Conservation (phyloP, 2,113 vertebrate genomes). For the Gobius niger region DNA sequence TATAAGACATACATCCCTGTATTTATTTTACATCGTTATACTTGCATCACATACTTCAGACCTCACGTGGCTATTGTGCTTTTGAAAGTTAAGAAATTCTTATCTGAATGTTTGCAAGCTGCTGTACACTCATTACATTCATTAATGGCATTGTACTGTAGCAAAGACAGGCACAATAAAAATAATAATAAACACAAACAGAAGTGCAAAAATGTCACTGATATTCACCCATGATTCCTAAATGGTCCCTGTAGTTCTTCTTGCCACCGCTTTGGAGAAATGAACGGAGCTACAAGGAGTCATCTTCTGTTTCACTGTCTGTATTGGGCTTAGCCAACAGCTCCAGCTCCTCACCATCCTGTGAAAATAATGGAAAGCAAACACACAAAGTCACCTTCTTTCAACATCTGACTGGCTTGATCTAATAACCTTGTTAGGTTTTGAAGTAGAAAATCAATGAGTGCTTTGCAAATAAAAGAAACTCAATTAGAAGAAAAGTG, state of each 20-base stretch:
- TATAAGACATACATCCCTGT: background rate
- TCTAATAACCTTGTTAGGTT: slow-evolving; percentile 31
- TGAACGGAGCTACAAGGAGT: slow-evolving; percentile 71
- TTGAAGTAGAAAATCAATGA: slow-evolving; percentile 5
- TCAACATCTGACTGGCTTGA: slow-evolving; percentile 8
- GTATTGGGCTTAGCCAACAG: slow-evolving; percentile 85
- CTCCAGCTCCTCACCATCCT: slow-evolving; percentile 96
- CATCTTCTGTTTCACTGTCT: slow-evolving; percentile 90
- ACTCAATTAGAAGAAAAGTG: slow-evolving; percentile 41
- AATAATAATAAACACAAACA: slow-evolving; percentile 33
- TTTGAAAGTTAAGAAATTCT: slow-evolving; percentile 7
- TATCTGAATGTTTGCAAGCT: background rate
- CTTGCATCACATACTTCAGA: background rate
- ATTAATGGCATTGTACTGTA: background rate
- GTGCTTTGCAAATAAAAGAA: slow-evolving; percentile 25
- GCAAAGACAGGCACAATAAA: slow-evolving; percentile 34
- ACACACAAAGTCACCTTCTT: slow-evolving; percentile 16
- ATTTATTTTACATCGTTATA: background rate
- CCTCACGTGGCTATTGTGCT: slow-evolving; percentile 9
- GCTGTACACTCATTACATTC: background rate
- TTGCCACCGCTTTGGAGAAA: background rate
- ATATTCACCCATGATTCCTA: background rate
- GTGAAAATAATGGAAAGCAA: slow-evolving; percentile 32
- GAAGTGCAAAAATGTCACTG: background rate
- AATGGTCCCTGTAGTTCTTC: background rate